Evolutionary conservation across 2,113 vertebrate genomes (phyloP).

Genomic region (Gavia stellata): DNA sequence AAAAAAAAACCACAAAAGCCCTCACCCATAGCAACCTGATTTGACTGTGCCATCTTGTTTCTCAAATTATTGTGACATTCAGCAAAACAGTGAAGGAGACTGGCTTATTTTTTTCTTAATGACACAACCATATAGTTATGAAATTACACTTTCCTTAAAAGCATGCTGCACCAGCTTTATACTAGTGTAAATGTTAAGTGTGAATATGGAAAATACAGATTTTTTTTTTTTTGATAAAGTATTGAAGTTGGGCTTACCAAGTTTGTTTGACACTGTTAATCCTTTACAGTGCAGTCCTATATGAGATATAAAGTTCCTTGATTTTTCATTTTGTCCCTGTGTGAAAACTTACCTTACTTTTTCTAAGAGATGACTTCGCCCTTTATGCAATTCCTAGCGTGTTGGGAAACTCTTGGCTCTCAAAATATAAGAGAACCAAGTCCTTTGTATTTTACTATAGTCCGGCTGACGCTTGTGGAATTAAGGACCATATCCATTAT

Average conservation of each 20-base stretch:
- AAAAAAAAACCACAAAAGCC: not conserved
- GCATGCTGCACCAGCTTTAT: not conserved
- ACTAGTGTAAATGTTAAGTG: not conserved
- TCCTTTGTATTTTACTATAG: not conserved
- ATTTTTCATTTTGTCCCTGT: not conserved
- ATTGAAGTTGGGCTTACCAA: accelerated
- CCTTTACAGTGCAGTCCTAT: not conserved
- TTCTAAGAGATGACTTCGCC: not conserved
- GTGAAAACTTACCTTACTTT: not conserved
- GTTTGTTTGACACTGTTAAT: not conserved
- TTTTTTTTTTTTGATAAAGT: not conserved
- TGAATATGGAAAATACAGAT: not conserved
- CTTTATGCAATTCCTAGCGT: not conserved
- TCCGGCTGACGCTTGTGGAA: not conserved
- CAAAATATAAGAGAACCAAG: accelerated
- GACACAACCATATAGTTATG: not conserved
- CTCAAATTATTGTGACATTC: not conserved
- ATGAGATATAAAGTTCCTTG: not conserved
- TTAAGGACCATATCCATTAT: accelerated
- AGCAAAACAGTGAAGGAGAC: not conserved
- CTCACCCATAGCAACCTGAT: not conserved
- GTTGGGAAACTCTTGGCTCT: not conserved
- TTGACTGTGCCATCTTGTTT: not conserved
- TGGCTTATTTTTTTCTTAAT: not conserved
- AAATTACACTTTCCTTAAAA: not conserved